Conservation (phyloP, 2,888 invertebrate species). For the Polylopha cassiicola region DNA sequence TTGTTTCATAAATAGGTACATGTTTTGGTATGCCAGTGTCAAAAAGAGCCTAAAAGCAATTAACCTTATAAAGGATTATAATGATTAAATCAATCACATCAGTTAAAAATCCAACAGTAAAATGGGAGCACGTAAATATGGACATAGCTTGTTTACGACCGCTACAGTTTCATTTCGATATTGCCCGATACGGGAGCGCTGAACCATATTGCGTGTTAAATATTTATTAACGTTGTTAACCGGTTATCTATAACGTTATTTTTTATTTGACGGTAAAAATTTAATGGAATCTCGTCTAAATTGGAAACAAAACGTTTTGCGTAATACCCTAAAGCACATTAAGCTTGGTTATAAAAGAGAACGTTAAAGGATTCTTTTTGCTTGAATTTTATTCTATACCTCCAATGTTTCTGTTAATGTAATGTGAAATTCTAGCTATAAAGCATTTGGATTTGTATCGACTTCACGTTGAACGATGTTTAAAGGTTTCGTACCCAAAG, state of each 20-base stretch:
- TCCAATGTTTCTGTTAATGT: too few relatives aligned
- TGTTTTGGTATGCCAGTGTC: too few relatives aligned
- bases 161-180: conserved; percentile 14
- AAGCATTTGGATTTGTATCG: too few relatives aligned
- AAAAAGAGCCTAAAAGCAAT: too few relatives aligned
- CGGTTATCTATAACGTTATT: conserved; percentile 21
- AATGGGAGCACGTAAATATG: conserved; percentile 4
- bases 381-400: conserved; percentile 4
- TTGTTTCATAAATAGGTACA: too few relatives aligned
- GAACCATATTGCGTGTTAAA: conserved; percentile 16
- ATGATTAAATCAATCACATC: too few relatives aligned
- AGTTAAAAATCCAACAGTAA: conserved; percentile 9
- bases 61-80: too few relatives aligned
- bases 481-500: too few relatives aligned
- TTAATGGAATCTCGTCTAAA: conserved; percentile 23
- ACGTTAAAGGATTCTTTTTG: conserved; percentile 23
- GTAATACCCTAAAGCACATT: conserved; percentile 28
- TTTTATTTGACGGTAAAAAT: conserved; percentile 29
- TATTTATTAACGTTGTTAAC: conserved; percentile 17
- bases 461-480: too few relatives aligned
- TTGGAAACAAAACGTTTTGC: conserved; percentile 31
- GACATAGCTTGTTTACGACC: conserved; percentile 7
- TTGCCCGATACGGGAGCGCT: conserved; percentile 8
- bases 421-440: too few relatives aligned
- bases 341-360: conserved; percentile 29